Evolutionary conservation across 2,888 invertebrate species (phyloP), one percentile per base, ranked within the genome.

Genomic region (Campoletis raptor): DNA sequence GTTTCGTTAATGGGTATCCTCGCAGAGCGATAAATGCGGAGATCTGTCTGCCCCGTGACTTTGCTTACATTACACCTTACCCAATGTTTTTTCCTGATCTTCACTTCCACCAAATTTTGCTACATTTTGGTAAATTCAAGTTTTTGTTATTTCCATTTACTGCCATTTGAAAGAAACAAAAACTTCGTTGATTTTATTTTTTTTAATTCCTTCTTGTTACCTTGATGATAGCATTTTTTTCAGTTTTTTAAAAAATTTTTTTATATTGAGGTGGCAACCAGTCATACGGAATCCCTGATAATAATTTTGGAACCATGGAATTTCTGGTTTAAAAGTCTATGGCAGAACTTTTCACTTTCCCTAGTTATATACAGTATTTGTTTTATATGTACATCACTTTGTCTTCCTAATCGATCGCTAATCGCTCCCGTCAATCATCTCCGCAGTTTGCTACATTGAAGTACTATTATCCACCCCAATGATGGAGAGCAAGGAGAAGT

Each of bases 1-100:
- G 94, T 94, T 94, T 94, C 94, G 94, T 94, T 94, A 94, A 94
- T 94, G 94, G 94, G 90, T 94, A 94, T 94, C 86, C 94, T 94
- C 93, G 94, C 93, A 91, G 93, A 92, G 92, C 94, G 94, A 94
- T 94, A 94, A 94, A 94, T 94, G 94, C 94, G 92, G 93, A 94
- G 94, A 94, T 94, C 93, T 93, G 93, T 94, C 93, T 94, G 30
- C 85, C 82, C 85, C 45, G 48, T 80, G 91, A 92, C 93, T 93
- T 90, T 90, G 91, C 91, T 93, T 93, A 93, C 92, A 92, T 94
- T 94, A 93, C 93, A 93, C 94, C 94, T 93, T 93, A 91, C 89
- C 89, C 73, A 73, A 79, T 80, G 24, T 79, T 85, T 78, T 67
- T 77, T 78, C 18, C n/a, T 54, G 30, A 30, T 30, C 52, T n/a